These are phyloP conservation scores for Diorhabda carinulata DNA, from an alignment of 1,140 invertebrate species.

Conservation along the genomic window DNA sequence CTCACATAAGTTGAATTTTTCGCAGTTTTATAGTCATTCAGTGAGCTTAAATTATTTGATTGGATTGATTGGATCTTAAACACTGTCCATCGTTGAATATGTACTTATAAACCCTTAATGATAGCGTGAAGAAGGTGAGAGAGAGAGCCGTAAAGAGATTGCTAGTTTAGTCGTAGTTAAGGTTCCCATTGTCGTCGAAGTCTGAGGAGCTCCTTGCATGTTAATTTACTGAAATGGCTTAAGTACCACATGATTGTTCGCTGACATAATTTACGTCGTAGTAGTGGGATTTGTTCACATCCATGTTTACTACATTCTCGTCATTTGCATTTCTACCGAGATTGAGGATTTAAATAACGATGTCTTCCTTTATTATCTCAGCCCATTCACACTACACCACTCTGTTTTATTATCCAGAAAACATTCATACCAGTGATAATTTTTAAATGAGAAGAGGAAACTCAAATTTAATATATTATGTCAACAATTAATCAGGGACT, in stretches of 20 bases:
- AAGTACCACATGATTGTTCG: conserved; percentile 45
- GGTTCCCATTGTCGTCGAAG: conserved; percentile 28
- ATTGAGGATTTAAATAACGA: conserved; percentile 37
- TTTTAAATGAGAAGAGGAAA: too few species aligned
- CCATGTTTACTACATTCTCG: conserved; percentile 38
- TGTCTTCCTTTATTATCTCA: conserved; percentile 23
- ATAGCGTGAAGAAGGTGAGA: not conserved
- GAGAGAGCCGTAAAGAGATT: not conserved
- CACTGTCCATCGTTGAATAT: too few species aligned
- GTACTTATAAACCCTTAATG: too few species aligned
- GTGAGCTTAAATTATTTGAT: too few species aligned
- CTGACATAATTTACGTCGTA: conserved; percentile 46
- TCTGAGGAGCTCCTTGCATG: conserved; percentile 38
- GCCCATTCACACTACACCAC: not conserved
- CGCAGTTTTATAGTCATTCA: too few species aligned
- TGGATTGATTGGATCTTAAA: too few species aligned
- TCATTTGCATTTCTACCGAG: conserved; percentile 39
- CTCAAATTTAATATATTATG: too few species aligned
- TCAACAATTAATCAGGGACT: too few species aligned
- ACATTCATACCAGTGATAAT: too few species aligned
- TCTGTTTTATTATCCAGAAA: not conserved
- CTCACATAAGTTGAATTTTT: too few species aligned
- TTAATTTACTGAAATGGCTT: conserved; percentile 41
- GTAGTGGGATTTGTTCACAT: conserved; percentile 42
- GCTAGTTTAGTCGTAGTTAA: not conserved